Base-by-base conservation (phyloP, 2,888 invertebrate genomes). In the Drosophila aldrichi region DNA sequence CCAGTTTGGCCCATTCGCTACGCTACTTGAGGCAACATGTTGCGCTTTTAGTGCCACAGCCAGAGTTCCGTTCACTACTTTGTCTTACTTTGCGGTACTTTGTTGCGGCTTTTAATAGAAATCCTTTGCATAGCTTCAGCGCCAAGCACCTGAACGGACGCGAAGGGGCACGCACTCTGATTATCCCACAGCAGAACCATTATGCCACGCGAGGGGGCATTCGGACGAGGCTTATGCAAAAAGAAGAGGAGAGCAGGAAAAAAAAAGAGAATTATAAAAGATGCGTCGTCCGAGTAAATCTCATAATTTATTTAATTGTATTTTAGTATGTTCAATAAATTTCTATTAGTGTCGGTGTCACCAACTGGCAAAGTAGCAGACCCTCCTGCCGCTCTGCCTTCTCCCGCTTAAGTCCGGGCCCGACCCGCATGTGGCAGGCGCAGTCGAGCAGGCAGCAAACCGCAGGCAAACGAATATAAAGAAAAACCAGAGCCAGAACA, bases 231-330 rank as follows among this genome's bases (percentile, higher is more conserved):
- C 67, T 80, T 71, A 82, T 79, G 55, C 76, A 67, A 76, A 74
- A 63, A 43, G 20, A 67, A 60, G n/a, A 40, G 29, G 14, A 38
- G 1, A 22, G 3, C 29, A 29, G 25, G 9, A 32, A 57, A 49
- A 32, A 40, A 29, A 14, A 32, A 60, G 46, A 36, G 62, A 64
- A 67, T 79, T 64, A 71, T 71, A 77, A 71, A 74, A 82, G 69
- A 82, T 76, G 77, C 61, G 62, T 48, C 41, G 49, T 18, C 48
- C 29, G 77, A 61, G 73, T 60, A 84, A 89, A 86, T 86, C 89
- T 89, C 88, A 86, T 89, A 89, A 86, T 86, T 89, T 86, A 86
- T 86, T 86, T 86, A 86, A 86, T 86, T 86, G 84, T 83, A 86
- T 85, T 86, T 89, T 89, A 85, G 89, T 85, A 77, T 80, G 80